A percentile compares a stretch with the other conserved stretches of the same genome.
phyloP scores from a whole-genome alignment of 1,140 invertebrate genomes.

The Notospermus geniculatus region DNA sequence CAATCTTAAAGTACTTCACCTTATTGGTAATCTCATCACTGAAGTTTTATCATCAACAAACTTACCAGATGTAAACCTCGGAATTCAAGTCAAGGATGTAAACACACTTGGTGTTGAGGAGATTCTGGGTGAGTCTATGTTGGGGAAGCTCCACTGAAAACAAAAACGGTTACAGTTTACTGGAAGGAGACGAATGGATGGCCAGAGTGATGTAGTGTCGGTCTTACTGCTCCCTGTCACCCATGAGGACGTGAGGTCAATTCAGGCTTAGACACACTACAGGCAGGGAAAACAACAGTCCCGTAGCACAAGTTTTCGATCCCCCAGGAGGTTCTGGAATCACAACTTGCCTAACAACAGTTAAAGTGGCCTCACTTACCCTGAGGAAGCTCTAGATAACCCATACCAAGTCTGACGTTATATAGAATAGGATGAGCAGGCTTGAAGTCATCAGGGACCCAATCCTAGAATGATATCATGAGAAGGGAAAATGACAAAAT shows the following conservation, averaged over 20 bases:
- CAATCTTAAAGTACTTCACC: neutral
- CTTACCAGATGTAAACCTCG: slow-evolving; percentile 97
- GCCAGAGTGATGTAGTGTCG: no score
- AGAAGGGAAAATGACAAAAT: slow-evolving; percentile 15
- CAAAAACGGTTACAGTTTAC: no score
- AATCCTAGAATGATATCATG: no score
- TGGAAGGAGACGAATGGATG: no score
- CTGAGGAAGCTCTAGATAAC: slow-evolving; percentile 97
- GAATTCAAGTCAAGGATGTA: slow-evolving; percentile 95
- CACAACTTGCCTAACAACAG: no score
- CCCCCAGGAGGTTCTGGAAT: no score
- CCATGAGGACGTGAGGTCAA: no score
- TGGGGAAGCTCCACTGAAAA: slow-evolving; percentile 69
- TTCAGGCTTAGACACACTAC: no score
- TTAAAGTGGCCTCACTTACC: no score
- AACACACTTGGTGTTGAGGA: slow-evolving; percentile 89
- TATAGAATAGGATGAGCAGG: slow-evolving; percentile 81
- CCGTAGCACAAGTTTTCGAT: no score
- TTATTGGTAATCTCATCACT: neutral
- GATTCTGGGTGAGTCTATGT: slow-evolving; percentile 62
- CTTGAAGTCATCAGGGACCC: slow-evolving; percentile 75
- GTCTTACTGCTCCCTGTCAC: no score
- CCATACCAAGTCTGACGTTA: slow-evolving; percentile 94
- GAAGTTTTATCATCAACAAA: slow-evolving; percentile 23
- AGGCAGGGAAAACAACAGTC: no score